Base-by-base conservation (phyloP, 2,113 vertebrate species). In the Phocoena sinus region DNA sequence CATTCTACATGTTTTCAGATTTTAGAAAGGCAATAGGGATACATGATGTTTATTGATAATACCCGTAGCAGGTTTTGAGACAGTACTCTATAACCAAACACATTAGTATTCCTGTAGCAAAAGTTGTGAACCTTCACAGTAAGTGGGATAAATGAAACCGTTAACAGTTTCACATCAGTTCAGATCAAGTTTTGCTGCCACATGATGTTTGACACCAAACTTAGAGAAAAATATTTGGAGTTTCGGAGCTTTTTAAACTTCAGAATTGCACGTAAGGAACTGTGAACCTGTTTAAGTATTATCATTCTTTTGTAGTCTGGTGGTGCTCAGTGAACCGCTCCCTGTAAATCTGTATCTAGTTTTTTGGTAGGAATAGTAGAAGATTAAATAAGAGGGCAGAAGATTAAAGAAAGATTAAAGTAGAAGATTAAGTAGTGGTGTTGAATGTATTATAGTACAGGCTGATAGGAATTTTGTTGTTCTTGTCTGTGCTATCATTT, bases 211-310 rank as follows among this genome's bases (percentile, higher is more conserved):
- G 14, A 62, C 8, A n/a, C 23, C 31, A 96, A 31, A 94, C 3
- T 80, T 90, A 36, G 1, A 68, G 41, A 73, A 82, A 88, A 44
- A 15, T 53, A 8, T 76, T 79, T 71, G 33, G 41, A 14, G 11
- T 80, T 95, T 67, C 17, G 38, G 67, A 93, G 26, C 76, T 44
- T 96, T 90, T 65, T 36, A 53, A 76, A 58, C 84, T 95, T 97
- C 38, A 91, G 44, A 85, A 91, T 89, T 67, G 73, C 23, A 50
- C 8, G 2, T 77, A 56, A 88, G 13, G 21, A 73, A n/a, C 23
- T 85, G 6, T 94, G n/a, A 86, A 28, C 17, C 31, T 91, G 21
- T 47, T 91, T 81, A 67, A 84, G 31, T n/a, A 85, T 80, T 91
- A 23, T 47, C 15, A 5, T 87, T 44, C 68, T 47, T 88, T 56